Evolutionary conservation across 2,113 vertebrate genomes (phyloP), one percentile per base, ranked within the genome.

Genomic region (Myotis davidii): DNA sequence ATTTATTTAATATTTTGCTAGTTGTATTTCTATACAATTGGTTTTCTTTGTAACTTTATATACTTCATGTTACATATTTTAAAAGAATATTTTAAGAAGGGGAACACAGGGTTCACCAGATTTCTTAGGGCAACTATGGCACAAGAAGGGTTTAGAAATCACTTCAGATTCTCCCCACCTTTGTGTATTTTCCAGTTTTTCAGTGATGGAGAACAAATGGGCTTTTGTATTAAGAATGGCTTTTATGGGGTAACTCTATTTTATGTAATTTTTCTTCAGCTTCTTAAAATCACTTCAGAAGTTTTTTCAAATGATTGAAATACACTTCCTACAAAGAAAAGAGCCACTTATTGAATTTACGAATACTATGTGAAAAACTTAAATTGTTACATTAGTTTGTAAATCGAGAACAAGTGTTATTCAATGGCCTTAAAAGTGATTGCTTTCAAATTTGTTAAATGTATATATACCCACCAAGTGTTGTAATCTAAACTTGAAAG

Each of bases 301-400:
- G 52, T 92, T 92, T 64, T 94, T 12, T 29, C 82, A 92, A 70
- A 92, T n/a, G 79, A 73, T 32, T 70, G 72, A 84, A 96, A 90
- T 88, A 54, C 0, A 79, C 13, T 88, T 13, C 37, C 73, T 90
- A 79, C 56, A 84, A 90, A 52, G 10, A 70, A 70, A 92, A 69
- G 54, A 89, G 56, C 16, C 21, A 89, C 87, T 91, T 83, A 82
- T 65, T 87, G 13, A 92, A 92, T 95, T 95, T 92, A 65, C 27
- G 7, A 52, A 39, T 95, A 32, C 12, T 50, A 34, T 91, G 48
- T 72, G 37, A 94, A 97, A 92, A 72, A 64, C 76, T 83, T 90
- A 64, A 83, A 73, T 72, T 69, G 14, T 45, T 82, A 34, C 54
- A 79, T 56, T 77, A 61, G 23, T 86, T 92, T 95, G 48, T 87